A percentile compares a stretch with the other conserved stretches of the same genome.
Conservation (phyloP, 1,140 invertebrate species). For the Zelostemma sp. region DNA sequence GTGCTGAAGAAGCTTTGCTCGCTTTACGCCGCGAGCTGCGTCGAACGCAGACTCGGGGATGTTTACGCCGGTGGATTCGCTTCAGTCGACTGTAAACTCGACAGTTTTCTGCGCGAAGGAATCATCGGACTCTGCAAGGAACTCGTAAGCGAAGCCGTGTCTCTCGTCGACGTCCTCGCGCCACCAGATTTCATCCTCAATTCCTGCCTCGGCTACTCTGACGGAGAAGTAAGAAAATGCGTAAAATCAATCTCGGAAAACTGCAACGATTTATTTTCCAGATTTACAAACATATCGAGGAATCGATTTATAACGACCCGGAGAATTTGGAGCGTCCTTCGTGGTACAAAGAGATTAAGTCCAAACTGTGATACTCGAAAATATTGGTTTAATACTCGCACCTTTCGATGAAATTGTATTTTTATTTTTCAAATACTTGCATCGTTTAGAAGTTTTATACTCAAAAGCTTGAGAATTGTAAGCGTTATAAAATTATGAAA, state of each 20-base stretch:
- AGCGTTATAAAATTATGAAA: neutral
- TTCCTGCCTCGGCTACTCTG: constrained; percentile 85
- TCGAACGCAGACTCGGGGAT: constrained; percentile 82
- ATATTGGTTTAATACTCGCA: constrained; percentile 15
- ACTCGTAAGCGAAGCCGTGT: constrained; percentile 84
- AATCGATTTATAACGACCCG: constrained; percentile 78
- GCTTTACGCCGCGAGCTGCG: constrained; percentile 78
- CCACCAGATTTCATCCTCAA: constrained; percentile 90
- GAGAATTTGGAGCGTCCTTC: constrained; percentile 79
- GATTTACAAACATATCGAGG: constrained; percentile 88
- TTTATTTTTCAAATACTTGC: no score
- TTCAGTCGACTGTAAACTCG: constrained; percentile 69
- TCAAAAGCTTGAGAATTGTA: no score
- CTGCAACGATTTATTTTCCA: constrained; percentile 61
- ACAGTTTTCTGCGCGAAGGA: constrained; percentile 72
- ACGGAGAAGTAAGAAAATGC: constrained; percentile 78
- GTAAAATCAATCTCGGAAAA: no score
- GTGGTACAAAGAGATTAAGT: constrained; percentile 83
- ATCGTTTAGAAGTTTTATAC: no score
- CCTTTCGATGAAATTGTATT: no score
- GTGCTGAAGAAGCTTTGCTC: constrained; percentile 78
- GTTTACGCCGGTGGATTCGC: constrained; percentile 83
- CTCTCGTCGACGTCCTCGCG: constrained; percentile 87
- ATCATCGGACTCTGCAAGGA: constrained; percentile 79
- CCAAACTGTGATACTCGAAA: constrained; percentile 58